Base-by-base conservation (phyloP, 2,888 invertebrate species). In the Acrobasis suavella region DNA sequence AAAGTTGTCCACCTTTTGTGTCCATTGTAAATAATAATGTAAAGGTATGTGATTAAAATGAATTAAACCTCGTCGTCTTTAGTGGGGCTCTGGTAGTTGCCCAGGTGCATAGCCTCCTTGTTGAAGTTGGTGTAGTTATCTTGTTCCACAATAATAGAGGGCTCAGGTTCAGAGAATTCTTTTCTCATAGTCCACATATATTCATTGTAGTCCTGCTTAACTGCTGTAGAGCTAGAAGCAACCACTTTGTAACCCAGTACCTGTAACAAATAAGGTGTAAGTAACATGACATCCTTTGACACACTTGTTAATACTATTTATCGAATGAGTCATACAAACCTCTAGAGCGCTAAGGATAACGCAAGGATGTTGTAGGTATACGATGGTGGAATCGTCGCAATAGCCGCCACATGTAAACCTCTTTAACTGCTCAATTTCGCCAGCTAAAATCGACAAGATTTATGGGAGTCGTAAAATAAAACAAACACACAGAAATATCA, bases 161-260 rank as follows among this genome's bases (percentile, higher is more conserved):
- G 97, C 84, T 97, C 97, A 62, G 96, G 97, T 77, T 96, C 96
- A 51, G 95, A 93, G 84, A 97, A 97, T 75, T 97, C 97, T 85
- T 96, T 96, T 93, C 97, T 95, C 96, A 97, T 96, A 87, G 97
- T 97, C 97, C 97, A 97, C 96, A 97, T 97, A 77, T 97, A 97
- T 83, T 97, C 97, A 93, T 96, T 96, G 82, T 96, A 96, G 82
- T 97, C 96, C 87, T 96, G 96, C 85, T 96, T 96, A 32, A 97
- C 96, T 67, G 96, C 95, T 61, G 96, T 96, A 63, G 96, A 96
- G 67, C 97, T 96, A 15, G 97, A 97, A 64, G 97, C 96, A 59
- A 97, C 96, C 62, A 97, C 97, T 89, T 96, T 96, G 87, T 97
- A 97, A 59, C 97, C 97, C 72, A 97, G 93, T 65, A 97, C 96